Conservation (phyloP, 2,113 vertebrate genomes). For the Grammomys surdaster region DNA sequence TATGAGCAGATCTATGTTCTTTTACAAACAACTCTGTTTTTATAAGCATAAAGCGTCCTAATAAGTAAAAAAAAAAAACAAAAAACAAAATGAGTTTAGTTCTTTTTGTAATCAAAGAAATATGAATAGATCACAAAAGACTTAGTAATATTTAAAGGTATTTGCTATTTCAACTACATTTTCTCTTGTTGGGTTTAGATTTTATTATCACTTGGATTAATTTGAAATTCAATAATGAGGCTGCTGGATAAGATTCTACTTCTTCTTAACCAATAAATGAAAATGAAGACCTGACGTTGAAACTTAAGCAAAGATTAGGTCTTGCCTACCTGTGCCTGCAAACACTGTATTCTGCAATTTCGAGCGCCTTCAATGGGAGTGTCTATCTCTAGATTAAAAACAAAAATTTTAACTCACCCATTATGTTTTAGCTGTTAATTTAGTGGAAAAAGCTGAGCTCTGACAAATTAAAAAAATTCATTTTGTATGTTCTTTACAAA, state of each 20-base stretch:
- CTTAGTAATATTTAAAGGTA: background rate
- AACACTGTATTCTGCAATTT: background rate
- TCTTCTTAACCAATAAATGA: slow-evolving; percentile 5
- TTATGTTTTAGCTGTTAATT: slow-evolving; percentile 52
- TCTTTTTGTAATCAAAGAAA: slow-evolving; percentile 29
- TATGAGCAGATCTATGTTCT: background rate
- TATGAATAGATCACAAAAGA: slow-evolving; percentile 45
- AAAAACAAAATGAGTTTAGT: background rate
- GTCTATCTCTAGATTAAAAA: background rate
- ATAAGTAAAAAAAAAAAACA: background rate
- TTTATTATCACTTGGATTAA: slow-evolving; percentile 29
- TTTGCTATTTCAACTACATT: slow-evolving; percentile 7
- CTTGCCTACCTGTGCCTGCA: background rate
- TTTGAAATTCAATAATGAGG: slow-evolving; percentile 27
- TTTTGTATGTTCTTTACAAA: slow-evolving; percentile 35
- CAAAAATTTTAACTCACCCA: background rate
- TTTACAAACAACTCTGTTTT: slow-evolving; percentile 44
- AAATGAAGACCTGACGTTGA: slow-evolving; percentile 22
- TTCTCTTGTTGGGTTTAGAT: slow-evolving; percentile 33
- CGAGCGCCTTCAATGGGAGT: background rate
- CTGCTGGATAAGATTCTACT: background rate
- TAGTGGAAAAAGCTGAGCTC: slow-evolving; percentile 29
- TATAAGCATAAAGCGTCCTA: slow-evolving; percentile 34
- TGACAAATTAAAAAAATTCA: slow-evolving; percentile 77
- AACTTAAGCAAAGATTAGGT: background rate